Conservation (phyloP, 2,113 vertebrate species). For the Perognathus longimembris region DNA sequence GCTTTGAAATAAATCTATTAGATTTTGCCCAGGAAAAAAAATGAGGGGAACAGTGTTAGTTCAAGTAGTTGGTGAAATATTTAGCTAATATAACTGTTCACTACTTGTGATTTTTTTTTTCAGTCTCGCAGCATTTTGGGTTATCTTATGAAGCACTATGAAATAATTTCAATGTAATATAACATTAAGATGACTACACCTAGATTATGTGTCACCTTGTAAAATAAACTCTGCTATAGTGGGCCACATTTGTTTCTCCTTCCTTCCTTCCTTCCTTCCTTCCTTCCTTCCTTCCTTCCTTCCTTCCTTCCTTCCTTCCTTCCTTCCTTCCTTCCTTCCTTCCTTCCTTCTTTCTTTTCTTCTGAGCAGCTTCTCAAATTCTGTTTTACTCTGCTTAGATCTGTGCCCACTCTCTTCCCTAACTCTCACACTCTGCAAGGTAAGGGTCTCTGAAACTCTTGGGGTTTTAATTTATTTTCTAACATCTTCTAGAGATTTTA, state of each 20-base stretch:
- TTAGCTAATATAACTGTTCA: conserved; percentile 1
- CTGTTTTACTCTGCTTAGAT: conserved; percentile 11
- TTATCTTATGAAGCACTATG: not conserved
- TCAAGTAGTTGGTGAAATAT: not conserved
- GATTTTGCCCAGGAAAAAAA: not conserved
- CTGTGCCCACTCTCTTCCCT: not conserved
- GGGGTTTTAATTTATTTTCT: not conserved
- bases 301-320: not conserved
- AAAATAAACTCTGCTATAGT: not conserved
- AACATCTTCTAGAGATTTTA: conserved; percentile 13
- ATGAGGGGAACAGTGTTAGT: not conserved
- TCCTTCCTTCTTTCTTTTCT: not conserved
- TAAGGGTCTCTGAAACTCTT: not conserved
- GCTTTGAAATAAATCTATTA: too few relatives aligned
- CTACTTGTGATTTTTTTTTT: not conserved
- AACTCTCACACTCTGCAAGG: not conserved
- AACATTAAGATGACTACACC: not conserved
- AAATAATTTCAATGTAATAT: conserved; percentile 34
- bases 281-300: not conserved
- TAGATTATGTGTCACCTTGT: not conserved
- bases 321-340: not conserved
- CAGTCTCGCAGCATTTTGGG: not conserved
- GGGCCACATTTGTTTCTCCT: not conserved
- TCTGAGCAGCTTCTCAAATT: not conserved
- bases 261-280: not conserved